Evolutionary conservation across 2,888 invertebrate genomes (phyloP), one percentile per base, ranked within the genome.

Genomic region (Chrysotoxum bicinctum): DNA sequence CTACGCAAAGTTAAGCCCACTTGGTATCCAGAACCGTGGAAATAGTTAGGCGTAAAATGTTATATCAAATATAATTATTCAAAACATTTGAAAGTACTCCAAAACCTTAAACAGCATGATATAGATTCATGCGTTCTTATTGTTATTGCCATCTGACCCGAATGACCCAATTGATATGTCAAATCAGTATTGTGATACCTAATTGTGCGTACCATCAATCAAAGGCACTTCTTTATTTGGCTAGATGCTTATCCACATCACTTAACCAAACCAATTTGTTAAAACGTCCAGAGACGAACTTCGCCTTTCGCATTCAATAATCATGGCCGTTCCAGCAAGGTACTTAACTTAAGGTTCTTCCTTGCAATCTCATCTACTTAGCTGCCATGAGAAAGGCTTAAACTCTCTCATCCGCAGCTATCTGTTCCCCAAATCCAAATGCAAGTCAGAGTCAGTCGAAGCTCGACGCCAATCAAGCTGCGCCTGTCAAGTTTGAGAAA

Each of bases 251-350:
- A 84, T 84, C 75, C 74, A 37, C 74, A 74, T 84, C 83, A 64
- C 79, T 84, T 84, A 84, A 66, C 70, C 37, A 64, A 79, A 70
- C 48, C 83, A 84, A 84, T 84, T 84, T 84, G 83, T 84, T 79
- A 75, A 84, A 79, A 74, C 32, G 79, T 70, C 83, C 58, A n/a
- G 32, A 23, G 40, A 32, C 14, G 60, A 66, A 30, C 43, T 26
- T 8, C n/a, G 3, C 40, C 12, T 32, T 16, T 32, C 45, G 26
- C 26, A 14, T 23, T 30, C 56, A 60, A 66, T 56, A 21, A 52
- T 48, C 78, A 58, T 16, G 7, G 62, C 43, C 19, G 21, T 32
- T 32, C n/a, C 9, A 32, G 58, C 21, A 19, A 43, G 14, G 30
- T 72, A 19, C 48, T 48, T 54, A 62, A 19, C 54, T 32, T 66